Base-by-base conservation (phyloP, 1,140 invertebrate genomes). In the Drosophila ercepeae region DNA sequence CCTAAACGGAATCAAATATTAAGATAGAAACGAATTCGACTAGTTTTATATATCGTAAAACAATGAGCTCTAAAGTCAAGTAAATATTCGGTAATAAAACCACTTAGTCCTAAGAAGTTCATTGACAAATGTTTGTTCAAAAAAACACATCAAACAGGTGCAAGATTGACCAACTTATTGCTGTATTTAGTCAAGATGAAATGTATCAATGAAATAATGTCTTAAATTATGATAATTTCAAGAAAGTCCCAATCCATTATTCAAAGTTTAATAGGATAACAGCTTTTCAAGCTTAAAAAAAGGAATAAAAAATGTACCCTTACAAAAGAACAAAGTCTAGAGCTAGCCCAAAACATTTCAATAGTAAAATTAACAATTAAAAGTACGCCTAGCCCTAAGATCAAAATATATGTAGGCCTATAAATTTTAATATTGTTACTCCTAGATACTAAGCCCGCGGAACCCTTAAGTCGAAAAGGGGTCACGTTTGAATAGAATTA, bases 341-440 rank as follows among this genome's bases (percentile, higher is more conserved):
- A 41, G 49, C 11, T 79, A 86, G 63, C 45, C 39, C 71, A 70
- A 60, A 67, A 49, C 25, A 54, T 54, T 83, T 75, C 41, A 59
- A 72, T 81, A 75, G 77, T 44, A 60, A 67, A 76, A 64, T 72
- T 71, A 75, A 75, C 11, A 39, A 78, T 39, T 92, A 59, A 64
- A 58, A 48, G 9, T 60, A 65, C 27, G 55, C 18, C 34, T 50
- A 57, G 67, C 32, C 29, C n/a, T 64, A 64, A 64, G 60, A 25
- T 63, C 54, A 60, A 59, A 8, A 25, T 45, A 21, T 21, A n/a
- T n/a, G n/a, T 70, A 70, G 58, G 46, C 19, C 29, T 23, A 45
- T 32, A 59, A n/a, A 41, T 70, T 71, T 51, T 59, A 45, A 70
- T 59, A 59, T 71, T 71, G 67, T 59, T 71, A 67, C n/a, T 45